These are phyloP conservation scores for Omphaloscelis lunosa DNA, from an alignment of 2,888 invertebrate species.

Conservation along the genomic window DNA sequence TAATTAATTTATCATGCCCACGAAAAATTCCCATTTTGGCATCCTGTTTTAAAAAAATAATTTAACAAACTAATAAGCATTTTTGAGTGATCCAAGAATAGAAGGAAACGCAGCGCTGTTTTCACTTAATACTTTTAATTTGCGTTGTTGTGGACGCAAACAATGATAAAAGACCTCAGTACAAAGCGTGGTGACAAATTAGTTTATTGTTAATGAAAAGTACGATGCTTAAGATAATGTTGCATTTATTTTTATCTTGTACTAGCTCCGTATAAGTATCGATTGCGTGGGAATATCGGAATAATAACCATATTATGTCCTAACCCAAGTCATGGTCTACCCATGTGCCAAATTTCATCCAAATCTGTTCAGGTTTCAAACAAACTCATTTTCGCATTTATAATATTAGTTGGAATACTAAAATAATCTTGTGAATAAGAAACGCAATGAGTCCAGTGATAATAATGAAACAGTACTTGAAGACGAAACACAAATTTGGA, in stretches of 20 bases:
- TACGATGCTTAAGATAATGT: neutral
- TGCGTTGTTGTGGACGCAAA: conserved; percentile 24
- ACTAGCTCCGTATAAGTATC: no score
- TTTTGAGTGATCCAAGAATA: conserved; percentile 16
- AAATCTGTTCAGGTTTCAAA: no score
- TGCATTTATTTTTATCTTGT: neutral
- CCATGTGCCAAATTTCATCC: no score
- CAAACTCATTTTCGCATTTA: no score
- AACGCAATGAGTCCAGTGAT: neutral
- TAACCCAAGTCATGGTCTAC: no score
- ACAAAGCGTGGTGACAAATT: conserved; percentile 47
- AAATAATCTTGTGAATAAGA: neutral
- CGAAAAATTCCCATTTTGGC: no score
- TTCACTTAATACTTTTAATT: conserved; percentile 32
- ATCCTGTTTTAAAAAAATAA: no score
- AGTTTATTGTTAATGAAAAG: conserved; percentile 24
- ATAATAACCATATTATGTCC: no score
- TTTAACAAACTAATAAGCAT: neutral
- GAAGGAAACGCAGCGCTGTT: conserved; percentile 15
- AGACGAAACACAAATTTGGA: neutral
- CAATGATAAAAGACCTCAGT: conserved; percentile 33
- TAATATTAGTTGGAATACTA: no score
- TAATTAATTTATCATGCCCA: no score
- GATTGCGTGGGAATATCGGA: no score
- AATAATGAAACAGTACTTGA: neutral